These are phyloP conservation scores for Lithosia quadra DNA, from an alignment of 2,888 invertebrate species.

Conservation along the genomic window DNA sequence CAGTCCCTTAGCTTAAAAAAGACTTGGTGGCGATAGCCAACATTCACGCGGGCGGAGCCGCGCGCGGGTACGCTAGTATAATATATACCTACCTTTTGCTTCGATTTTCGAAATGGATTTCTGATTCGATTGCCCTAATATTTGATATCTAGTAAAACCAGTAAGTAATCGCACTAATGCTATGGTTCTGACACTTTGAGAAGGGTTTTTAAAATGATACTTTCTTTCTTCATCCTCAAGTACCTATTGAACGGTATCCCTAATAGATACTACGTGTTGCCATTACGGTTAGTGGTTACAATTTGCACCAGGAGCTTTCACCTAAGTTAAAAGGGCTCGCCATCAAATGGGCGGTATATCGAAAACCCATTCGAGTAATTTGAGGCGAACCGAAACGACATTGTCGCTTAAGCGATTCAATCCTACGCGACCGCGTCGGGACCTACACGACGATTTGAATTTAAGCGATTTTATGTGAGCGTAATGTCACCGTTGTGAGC, in stretches of 20 bases:
- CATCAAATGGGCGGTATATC: slow-evolving; percentile 76
- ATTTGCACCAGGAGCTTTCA: slow-evolving; percentile 62
- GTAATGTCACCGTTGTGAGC: slow-evolving; percentile 53
- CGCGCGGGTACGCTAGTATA: too few relatives aligned
- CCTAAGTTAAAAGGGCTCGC: slow-evolving; percentile 70
- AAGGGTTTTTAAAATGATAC: slow-evolving; percentile 5
- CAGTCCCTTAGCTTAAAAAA: too few relatives aligned
- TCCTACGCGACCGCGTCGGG: slow-evolving; percentile 70
- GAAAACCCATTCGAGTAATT: slow-evolving; percentile 82
- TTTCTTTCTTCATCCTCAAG: slow-evolving; percentile 46
- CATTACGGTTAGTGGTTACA: slow-evolving; percentile 64
- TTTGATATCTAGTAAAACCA: neutral
- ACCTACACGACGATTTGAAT: slow-evolving; percentile 76
- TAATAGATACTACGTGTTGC: slow-evolving; percentile 57
- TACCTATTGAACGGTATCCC: slow-evolving; percentile 43
- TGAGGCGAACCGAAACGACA: slow-evolving; percentile 79
- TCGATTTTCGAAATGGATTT: too few relatives aligned
- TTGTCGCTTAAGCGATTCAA: slow-evolving; percentile 82
- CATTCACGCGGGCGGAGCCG: too few relatives aligned
- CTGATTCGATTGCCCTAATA: too few relatives aligned
- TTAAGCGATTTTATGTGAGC: slow-evolving; percentile 69
- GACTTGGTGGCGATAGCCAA: too few relatives aligned
- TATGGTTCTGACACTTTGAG: neutral
- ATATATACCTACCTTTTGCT: too few relatives aligned
- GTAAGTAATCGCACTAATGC: neutral